Evolutionary conservation across 2,113 vertebrate species (phyloP).

Genomic region (Hyaena hyaena): DNA sequence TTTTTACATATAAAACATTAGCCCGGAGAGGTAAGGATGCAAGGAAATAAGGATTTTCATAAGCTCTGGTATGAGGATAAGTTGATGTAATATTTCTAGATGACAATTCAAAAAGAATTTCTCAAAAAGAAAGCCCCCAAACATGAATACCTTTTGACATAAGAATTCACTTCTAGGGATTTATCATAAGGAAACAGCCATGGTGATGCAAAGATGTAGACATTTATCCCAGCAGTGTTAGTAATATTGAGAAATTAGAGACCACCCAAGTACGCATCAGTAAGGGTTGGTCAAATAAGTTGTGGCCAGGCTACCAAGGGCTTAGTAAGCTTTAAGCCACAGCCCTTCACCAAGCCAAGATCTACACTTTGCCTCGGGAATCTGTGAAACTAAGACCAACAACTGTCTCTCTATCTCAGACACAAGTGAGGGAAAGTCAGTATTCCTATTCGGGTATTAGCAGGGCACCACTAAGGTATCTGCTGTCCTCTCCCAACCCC

Average conservation of each 20-base stretch:
- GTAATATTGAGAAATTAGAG: neutral
- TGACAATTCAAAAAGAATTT: neutral
- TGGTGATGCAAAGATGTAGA: neutral
- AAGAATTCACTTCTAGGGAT: neutral
- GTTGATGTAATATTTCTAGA: neutral
- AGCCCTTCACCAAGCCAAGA: neutral
- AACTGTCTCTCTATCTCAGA: neutral
- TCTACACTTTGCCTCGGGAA: neutral
- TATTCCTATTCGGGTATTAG: neutral
- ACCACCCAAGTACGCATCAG: neutral
- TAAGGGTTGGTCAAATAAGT: neutral
- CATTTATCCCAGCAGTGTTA: neutral
- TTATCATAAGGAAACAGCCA: neutral
- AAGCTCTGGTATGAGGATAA: neutral
- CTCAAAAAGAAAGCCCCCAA: constrained; percentile 11
- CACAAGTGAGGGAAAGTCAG: neutral
- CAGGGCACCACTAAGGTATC: neutral
- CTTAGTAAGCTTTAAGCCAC: neutral
- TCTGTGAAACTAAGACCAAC: neutral
- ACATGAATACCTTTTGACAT: neutral
- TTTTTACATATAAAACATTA: neutral
- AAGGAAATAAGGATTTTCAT: constrained; percentile 20
- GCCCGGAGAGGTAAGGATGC: neutral
- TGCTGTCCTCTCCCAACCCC: neutral
- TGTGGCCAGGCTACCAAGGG: neutral